phyloP scores from a whole-genome alignment of 2,888 invertebrate genomes.

The Rhingia rostrata region DNA sequence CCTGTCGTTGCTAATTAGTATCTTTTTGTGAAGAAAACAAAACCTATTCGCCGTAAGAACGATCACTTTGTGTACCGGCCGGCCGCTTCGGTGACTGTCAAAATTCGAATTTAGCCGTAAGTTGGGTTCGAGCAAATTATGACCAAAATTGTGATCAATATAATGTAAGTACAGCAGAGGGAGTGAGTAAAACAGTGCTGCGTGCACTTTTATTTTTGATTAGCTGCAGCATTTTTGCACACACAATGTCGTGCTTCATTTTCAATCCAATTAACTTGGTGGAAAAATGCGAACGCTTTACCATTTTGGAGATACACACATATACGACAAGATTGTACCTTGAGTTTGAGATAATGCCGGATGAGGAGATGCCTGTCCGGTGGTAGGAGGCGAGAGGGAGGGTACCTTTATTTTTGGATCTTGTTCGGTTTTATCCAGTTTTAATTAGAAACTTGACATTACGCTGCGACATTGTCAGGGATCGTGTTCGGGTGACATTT shows the following conservation, averaged over 20 bases:
- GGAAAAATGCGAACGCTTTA: slow-evolving; percentile 66
- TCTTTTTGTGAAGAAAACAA: slow-evolving; percentile 8
- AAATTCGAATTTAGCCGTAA: slow-evolving; percentile 52
- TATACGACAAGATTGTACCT: slow-evolving; percentile 49
- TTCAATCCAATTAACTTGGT: slow-evolving; percentile 64
- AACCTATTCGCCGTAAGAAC: slow-evolving; percentile 8
- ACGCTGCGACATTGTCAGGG: slow-evolving; percentile 29
- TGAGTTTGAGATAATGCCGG: slow-evolving; percentile 37
- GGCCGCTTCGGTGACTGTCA: slow-evolving; percentile 56
- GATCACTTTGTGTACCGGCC: slow-evolving; percentile 8
- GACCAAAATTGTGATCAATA: slow-evolving; percentile 46
- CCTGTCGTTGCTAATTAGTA: slow-evolving; percentile 51
- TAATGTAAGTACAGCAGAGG: not conserved
- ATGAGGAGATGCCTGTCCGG: not conserved
- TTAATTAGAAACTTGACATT: slow-evolving; percentile 71
- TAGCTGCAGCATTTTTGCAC: not conserved
- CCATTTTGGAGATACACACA: slow-evolving; percentile 51
- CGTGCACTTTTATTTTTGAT: no score
- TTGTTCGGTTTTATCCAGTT: slow-evolving; percentile 34
- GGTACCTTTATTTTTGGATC: slow-evolving; percentile 1
- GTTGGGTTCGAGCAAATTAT: slow-evolving; percentile 49
- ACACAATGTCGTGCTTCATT: slow-evolving; percentile 50
- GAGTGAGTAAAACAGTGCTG: not conserved
- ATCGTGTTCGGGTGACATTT: slow-evolving; percentile 33
- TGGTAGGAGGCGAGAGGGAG: slow-evolving; percentile 2